Evolutionary conservation across 1,140 invertebrate genomes (phyloP).

Genomic region (Macrocentrus cingulum): DNA sequence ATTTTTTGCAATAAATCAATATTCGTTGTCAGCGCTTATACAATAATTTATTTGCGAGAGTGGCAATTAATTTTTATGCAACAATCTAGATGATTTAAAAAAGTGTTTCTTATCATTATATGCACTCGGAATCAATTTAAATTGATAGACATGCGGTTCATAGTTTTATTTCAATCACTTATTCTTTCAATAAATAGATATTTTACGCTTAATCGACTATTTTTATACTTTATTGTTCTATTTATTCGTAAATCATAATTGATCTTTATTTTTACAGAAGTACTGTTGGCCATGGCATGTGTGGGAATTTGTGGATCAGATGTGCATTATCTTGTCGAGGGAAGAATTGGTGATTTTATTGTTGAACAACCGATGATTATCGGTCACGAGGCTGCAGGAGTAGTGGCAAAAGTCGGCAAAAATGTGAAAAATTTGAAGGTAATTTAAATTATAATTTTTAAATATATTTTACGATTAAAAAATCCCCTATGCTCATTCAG

Average conservation of each 20-base stretch:
- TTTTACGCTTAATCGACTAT: neutral
- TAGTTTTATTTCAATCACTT: too few species aligned
- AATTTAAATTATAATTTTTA: slow-evolving; percentile 11
- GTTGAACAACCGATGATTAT: slow-evolving; percentile 84
- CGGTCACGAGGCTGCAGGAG: slow-evolving; percentile 85
- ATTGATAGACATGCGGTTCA: too few species aligned
- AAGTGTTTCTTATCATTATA: too few species aligned
- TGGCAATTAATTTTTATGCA: too few species aligned
- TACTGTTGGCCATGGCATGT: slow-evolving; percentile 81
- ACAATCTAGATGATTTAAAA: too few species aligned
- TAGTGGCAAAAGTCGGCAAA: slow-evolving; percentile 69
- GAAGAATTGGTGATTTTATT: slow-evolving; percentile 81
- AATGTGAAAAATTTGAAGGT: slow-evolving; percentile 77
- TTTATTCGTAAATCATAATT: neutral
- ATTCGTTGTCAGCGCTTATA: neutral
- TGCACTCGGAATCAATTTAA: too few species aligned
- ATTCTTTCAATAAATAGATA: neutral
- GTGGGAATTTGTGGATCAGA: slow-evolving; percentile 97
- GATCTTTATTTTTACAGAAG: slow-evolving; percentile 64
- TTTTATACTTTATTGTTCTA: neutral
- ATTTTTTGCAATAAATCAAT: slow-evolving; percentile 11
- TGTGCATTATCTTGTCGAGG: slow-evolving; percentile 86
- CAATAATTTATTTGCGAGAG: too few species aligned
- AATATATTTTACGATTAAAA: too few species aligned
- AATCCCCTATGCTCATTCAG: slow-evolving; percentile 35